Conservation (phyloP, 2,113 vertebrate genomes). For the Balaenoptera acutorostrata region DNA sequence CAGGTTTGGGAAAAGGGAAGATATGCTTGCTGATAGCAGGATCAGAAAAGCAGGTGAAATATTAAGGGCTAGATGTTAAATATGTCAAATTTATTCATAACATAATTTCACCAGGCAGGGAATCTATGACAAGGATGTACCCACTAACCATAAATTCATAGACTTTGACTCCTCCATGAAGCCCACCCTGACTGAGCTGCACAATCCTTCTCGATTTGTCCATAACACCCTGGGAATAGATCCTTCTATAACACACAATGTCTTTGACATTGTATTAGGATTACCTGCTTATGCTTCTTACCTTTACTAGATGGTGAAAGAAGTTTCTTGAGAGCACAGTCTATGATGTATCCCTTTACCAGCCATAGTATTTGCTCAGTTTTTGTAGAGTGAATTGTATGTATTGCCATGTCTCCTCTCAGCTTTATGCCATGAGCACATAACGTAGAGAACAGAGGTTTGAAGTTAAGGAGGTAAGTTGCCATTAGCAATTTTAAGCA, state of each 20-base stretch:
- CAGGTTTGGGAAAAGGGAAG: not conserved
- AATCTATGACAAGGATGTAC: not conserved
- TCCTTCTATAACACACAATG: not conserved
- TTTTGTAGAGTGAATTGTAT: not conserved
- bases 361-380: not conserved
- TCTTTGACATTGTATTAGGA: not conserved
- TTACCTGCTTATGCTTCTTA: not conserved
- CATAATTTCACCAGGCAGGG: not conserved
- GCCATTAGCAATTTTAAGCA: not conserved
- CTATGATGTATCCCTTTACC: not conserved
- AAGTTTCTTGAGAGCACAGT: not conserved
- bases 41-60: not conserved
- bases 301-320: not conserved
- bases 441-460: not conserved
- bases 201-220: not conserved
- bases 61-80: not conserved
- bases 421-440: not conserved
- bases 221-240: not conserved
- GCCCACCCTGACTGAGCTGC: not conserved
- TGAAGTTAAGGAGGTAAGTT: not conserved
- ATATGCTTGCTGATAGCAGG: not conserved
- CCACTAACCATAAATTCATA: not conserved
- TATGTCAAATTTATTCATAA: not conserved
- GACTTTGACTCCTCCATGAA: not conserved
- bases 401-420: not conserved